Base-by-base conservation (phyloP, 1,140 invertebrate genomes). In the Hermatobates lingyangjiaoensis region DNA sequence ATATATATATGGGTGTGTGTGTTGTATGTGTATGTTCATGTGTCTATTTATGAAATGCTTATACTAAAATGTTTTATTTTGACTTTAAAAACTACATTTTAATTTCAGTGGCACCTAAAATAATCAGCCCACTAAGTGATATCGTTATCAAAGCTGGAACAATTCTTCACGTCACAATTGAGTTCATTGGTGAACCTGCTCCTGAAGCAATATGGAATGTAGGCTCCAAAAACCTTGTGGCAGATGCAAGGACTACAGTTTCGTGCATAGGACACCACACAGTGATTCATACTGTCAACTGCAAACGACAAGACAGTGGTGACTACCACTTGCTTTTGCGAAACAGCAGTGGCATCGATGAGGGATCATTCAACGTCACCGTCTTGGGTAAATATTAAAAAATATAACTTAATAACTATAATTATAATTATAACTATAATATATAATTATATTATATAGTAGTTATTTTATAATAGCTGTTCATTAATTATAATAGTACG, bases 211-310 rank as follows among this genome's bases (percentile, higher is more conserved):
- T 71, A 47, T 93, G 89, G 89, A 85, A 79, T 39, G 77, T 82
- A 42, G 79, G 78, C 58, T 77, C 76, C 42, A 85, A 81, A 65
- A 66, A 75, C 7, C 62, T 92, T 1, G 67, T 71, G 40, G 78
- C 81, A 0, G 83, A 84, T 61, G 81, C 86, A 27, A 74, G 87
- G 57, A 86, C 84, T 5, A 91, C 87, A 1, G 75, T 92, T 5
- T 86, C 86, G 3, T 81, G 86, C 2, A 87, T 91, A 60, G 85
- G 86, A 27, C 85, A 91, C 61, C 87, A 92, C 59, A 91, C 87
- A 1, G 84, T 90, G 59, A 74, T 93, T 4, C 87, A 93, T 58
- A 90, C 82, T 7, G 88, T 93, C 0, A 89, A 92, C 64, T 80
- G 85, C 25, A 82, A 83, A 63, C 71, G 88, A 50, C 70, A 71